A percentile compares a stretch with the other conserved stretches of the same genome.
phyloP scores from a whole-genome alignment of 1,140 invertebrate genomes.

The Portunus trituberculatus region DNA sequence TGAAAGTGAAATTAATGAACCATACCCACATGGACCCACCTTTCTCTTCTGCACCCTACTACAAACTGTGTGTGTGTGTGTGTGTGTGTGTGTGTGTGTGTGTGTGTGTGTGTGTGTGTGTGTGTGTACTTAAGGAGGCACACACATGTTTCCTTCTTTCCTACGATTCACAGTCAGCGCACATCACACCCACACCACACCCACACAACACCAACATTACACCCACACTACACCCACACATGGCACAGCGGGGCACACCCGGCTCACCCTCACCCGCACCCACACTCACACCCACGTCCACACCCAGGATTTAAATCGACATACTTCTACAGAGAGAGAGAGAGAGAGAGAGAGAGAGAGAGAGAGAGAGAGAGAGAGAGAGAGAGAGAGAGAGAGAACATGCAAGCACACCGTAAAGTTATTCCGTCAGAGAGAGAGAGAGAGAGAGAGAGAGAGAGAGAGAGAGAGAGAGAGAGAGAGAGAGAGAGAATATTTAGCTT shows the following conservation, averaged over 20 bases:
- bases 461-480: neutral
- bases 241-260: neutral
- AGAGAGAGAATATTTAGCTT: conserved; percentile 17
- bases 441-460: no score
- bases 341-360: neutral
- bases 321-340: neutral
- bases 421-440: no score
- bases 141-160: neutral
- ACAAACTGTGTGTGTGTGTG: no score
- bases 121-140: neutral
- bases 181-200: neutral
- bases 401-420: no score
- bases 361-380: neutral
- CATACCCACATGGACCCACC: neutral
- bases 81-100: no score
- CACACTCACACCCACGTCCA: neutral
- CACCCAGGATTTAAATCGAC: neutral
- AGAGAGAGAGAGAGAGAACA: neutral
- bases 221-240: neutral
- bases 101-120: no score
- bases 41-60: neutral
- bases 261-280: neutral
- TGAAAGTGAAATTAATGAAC: conserved; percentile 24
- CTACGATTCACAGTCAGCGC: neutral
- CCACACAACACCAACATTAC: neutral